Evolutionary conservation across 2,113 vertebrate genomes (phyloP), one percentile per base, ranked within the genome.

Genomic region (Nestor notabilis): DNA sequence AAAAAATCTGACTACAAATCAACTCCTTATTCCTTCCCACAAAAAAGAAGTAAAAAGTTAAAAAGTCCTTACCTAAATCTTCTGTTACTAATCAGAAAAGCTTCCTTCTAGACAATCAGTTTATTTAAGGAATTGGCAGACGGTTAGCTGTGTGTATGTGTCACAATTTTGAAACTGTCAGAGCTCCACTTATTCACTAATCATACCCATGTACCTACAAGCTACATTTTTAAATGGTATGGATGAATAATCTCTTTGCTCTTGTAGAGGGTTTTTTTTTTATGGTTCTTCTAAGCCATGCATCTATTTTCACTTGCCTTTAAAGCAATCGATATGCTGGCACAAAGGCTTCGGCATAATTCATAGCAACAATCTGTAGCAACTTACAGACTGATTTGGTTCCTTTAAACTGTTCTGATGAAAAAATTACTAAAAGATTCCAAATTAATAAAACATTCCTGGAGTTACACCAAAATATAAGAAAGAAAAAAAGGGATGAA

Each of bases 271-370:
- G 20, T 53, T 93, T 93, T 93, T 53, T 93, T 93, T 93, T 94
- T 84, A 95, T 95, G 70, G 76, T 61, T 94, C n/a, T 95, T 90
- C 82, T 88, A 90, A 83, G 78, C 84, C 77, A n/a, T 92, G 82
- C 87, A 94, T 97, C 87, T 96, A 92, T 96, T 95, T 97, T 94
- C 89, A 83, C 91, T 97, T 93, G 91, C 93, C 92, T 96, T 93
- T 91, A 92, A 88, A 94, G 77, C 76, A 95, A 93, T 97, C 89
- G 90, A 89, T 96, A 93, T 94, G 49, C 90, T 82, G 90, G 86
- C 56, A 95, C 55, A 94, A 96, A 97, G 87, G 58, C 74, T 96
- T 93, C 81, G 86, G 85, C 83, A 83, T 97, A 96, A 97, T 96
- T 97, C 92, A 97, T 87, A 70, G 74, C 47, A 90, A 93, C 41